A percentile compares a stretch with the other conserved stretches of the same genome.
Conservation (phyloP, 2,888 invertebrate species). For the Melipona bicolor region DNA sequence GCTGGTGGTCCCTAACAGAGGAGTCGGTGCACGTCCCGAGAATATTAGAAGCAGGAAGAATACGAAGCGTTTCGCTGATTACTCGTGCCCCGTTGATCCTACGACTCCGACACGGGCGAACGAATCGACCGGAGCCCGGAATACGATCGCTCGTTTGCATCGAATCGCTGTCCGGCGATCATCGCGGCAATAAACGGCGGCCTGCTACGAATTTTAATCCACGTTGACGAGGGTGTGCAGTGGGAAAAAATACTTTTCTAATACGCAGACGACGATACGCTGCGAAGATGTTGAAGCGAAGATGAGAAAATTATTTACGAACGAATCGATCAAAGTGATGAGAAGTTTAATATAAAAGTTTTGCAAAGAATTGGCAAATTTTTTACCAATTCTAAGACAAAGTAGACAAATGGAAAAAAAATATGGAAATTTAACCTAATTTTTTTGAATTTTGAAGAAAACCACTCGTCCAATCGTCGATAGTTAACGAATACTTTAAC, state of each 20-base stretch:
- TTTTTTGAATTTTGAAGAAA: neutral
- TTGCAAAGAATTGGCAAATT: neutral
- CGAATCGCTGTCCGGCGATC: constrained; percentile 1
- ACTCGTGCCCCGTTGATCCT: constrained; percentile 59
- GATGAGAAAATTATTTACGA: neutral
- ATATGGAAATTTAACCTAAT: neutral
- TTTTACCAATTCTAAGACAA: no score
- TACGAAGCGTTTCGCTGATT: constrained; percentile 71
- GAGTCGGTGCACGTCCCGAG: constrained; percentile 74
- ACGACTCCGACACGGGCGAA: constrained; percentile 48
- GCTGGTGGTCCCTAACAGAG: constrained; percentile 73
- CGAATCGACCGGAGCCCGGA: constrained; percentile 36
- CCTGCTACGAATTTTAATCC: constrained; percentile 17
- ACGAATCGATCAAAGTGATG: neutral
- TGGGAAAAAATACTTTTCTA: neutral
- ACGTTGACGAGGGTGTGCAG: neutral
- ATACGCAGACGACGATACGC: no score
- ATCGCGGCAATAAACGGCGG: neutral
- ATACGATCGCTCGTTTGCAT: constrained; percentile 47
- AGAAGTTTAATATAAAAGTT: neutral
- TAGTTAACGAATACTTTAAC: neutral
- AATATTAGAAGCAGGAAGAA: constrained; percentile 77
- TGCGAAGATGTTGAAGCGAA: no score
- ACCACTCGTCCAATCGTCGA: neutral
- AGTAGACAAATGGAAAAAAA: no score